Percentiles rank a stretch among this genome's conserved stretches.
phyloP scores from a whole-genome alignment of 1,140 invertebrate genomes.

The Stenopsyche tienmushanensis region DNA sequence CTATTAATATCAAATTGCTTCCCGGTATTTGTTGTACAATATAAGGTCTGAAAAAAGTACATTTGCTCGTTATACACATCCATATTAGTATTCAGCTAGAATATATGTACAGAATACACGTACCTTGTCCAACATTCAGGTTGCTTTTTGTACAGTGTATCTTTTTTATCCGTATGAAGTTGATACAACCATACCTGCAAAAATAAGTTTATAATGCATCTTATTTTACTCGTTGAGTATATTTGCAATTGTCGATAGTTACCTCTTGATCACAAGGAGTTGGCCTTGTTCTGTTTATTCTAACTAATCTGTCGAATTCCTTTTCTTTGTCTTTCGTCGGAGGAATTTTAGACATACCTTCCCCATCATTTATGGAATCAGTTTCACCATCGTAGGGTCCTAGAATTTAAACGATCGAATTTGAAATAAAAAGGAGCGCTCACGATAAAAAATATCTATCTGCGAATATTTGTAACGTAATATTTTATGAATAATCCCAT shows the following conservation, averaged over 20 bases:
- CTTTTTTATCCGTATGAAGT: slow-evolving; percentile 44
- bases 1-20: slow-evolving; percentile 82
- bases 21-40: slow-evolving; percentile 77
- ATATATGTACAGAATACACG: background rate
- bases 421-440: too few species aligned
- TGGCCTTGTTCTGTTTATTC: slow-evolving; percentile 75
- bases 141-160: slow-evolving; percentile 42
- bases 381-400: slow-evolving; percentile 53
- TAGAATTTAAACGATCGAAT: too few species aligned
- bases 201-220: slow-evolving; percentile 11
- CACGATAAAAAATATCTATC: too few species aligned
- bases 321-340: slow-evolving; percentile 55
- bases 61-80: slow-evolving; percentile 10
- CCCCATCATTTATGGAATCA: slow-evolving; percentile 45
- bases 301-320: slow-evolving; percentile 59
- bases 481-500: too few species aligned
- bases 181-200: slow-evolving; percentile 51
- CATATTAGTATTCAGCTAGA: slow-evolving; percentile 3
- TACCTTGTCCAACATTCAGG: slow-evolving; percentile 49
- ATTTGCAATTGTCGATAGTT: slow-evolving; percentile 31
- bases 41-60: slow-evolving; percentile 64
- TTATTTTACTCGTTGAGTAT: background rate
- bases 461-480: too few species aligned
- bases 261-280: slow-evolving; percentile 77
- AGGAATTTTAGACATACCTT: slow-evolving; percentile 49